These are phyloP conservation scores for Doryteuthis pealeii DNA, from an alignment of 1,140 invertebrate species.

Conservation along the genomic window DNA sequence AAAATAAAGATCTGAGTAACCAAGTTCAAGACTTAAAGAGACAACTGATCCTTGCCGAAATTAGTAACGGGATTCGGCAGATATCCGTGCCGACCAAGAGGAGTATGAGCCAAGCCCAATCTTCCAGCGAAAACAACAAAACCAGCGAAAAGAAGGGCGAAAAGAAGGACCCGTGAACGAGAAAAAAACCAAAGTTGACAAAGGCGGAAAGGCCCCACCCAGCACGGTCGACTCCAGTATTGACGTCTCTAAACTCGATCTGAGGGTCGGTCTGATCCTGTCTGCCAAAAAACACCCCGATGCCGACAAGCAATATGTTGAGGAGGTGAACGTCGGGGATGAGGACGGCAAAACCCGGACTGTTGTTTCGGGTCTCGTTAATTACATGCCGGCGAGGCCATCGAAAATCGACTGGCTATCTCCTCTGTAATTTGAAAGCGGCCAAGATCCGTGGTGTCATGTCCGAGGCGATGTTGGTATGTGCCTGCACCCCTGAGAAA, in stretches of 20 bases:
- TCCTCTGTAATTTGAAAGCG: conserved; percentile 87
- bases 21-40: conserved; percentile 61
- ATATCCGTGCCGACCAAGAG: neutral
- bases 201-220: conserved; percentile 19
- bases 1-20: conserved; percentile 59
- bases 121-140: too few species aligned
- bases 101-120: neutral
- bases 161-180: neutral
- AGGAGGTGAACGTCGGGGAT: conserved; percentile 89
- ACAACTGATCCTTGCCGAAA: conserved; percentile 64
- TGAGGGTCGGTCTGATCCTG: conserved; percentile 83
- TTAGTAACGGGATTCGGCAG: conserved; percentile 64
- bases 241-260: conserved; percentile 77
- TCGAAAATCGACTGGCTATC: conserved; percentile 73
- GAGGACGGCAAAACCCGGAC: conserved; percentile 69
- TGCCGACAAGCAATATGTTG: conserved; percentile 86
- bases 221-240: conserved; percentile 62
- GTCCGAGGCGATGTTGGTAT: conserved; percentile 91
- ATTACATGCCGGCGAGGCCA: conserved; percentile 77
- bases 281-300: conserved; percentile 84
- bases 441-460: conserved; percentile 87
- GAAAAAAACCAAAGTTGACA: conserved; percentile 31
- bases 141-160: too few species aligned
- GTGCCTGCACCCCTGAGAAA: conserved; percentile 78
- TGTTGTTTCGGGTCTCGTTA: conserved; percentile 87